Evolutionary conservation across 2,797 vertebrate genomes (phyloP).

Genomic region (Columba guinea): DNA sequence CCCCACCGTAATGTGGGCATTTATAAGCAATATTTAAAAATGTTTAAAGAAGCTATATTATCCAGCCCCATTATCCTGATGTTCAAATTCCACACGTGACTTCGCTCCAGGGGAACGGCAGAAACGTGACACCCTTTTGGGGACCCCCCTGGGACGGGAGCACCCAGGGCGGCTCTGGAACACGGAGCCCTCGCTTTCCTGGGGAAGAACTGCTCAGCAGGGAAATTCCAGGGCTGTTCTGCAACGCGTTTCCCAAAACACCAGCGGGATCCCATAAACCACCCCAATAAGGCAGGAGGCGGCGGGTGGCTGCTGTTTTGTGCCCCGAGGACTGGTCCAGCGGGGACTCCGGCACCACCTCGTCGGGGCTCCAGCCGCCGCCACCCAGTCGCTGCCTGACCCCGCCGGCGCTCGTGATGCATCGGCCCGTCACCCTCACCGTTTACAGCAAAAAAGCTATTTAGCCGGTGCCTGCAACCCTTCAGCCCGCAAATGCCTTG

Average conservation of each 20-base stretch:
- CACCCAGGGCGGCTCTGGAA: background rate
- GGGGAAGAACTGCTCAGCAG: rapidly evolving
- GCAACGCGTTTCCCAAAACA: rapidly evolving
- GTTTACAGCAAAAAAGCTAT: constrained; percentile 79
- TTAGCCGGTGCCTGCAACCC: constrained; percentile 81
- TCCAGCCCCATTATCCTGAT: background rate
- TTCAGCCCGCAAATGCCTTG: constrained; percentile 78
- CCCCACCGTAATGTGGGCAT: background rate
- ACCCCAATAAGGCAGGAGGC: rapidly evolving
- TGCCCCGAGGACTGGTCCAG: background rate
- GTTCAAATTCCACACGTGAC: background rate
- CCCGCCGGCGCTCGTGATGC: constrained; percentile 64
- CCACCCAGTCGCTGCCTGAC: constrained; percentile 54
- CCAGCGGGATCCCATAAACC: rapidly evolving
- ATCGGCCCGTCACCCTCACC: constrained; percentile 74
- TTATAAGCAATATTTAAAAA: background rate
- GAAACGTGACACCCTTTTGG: background rate
- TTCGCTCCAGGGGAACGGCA: background rate
- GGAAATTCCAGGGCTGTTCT: rapidly evolving
- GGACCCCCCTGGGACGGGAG: rapidly evolving
- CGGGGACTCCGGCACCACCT: background rate
- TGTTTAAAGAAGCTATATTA: background rate
- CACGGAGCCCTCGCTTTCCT: rapidly evolving
- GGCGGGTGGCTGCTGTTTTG: rapidly evolving
- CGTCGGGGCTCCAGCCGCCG: background rate